Evolutionary conservation across 1,140 invertebrate species (phyloP).

Genomic region (Mya arenaria): DNA sequence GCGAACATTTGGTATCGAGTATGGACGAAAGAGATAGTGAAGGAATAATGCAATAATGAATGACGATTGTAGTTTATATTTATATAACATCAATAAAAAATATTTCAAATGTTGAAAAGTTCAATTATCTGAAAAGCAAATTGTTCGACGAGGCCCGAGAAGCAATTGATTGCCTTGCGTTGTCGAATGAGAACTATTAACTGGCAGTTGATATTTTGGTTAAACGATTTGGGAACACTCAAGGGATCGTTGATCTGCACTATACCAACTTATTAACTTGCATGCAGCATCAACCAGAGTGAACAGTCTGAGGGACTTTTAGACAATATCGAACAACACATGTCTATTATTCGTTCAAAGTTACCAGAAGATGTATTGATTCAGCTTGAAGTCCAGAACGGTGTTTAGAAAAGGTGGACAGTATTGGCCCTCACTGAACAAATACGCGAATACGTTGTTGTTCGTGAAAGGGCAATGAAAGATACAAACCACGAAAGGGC

Average conservation of each 20-base stretch:
- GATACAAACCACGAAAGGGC: neutral
- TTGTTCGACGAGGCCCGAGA: neutral
- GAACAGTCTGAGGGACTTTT: neutral
- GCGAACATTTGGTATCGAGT: neutral
- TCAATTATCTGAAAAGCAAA: constrained; percentile 8
- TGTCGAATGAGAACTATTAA: constrained; percentile 7
- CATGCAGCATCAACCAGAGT: neutral
- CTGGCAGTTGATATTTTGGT: neutral
- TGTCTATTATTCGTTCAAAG: neutral
- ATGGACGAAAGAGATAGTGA: neutral
- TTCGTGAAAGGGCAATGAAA: neutral
- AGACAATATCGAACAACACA: neutral
- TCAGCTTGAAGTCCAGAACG: neutral
- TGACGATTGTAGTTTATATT: neutral
- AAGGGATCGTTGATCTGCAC: neutral
- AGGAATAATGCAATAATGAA: neutral
- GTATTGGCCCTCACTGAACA: neutral
- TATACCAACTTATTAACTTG: neutral
- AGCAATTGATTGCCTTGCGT: neutral
- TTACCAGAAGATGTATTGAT: neutral
- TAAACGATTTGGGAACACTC: neutral
- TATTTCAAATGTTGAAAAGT: neutral
- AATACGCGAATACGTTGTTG: neutral
- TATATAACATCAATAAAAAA: neutral
- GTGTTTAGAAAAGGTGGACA: neutral